These are phyloP conservation scores for Cygnus buccinator DNA, from an alignment of 2,113 vertebrate species.

Conservation along the genomic window DNA sequence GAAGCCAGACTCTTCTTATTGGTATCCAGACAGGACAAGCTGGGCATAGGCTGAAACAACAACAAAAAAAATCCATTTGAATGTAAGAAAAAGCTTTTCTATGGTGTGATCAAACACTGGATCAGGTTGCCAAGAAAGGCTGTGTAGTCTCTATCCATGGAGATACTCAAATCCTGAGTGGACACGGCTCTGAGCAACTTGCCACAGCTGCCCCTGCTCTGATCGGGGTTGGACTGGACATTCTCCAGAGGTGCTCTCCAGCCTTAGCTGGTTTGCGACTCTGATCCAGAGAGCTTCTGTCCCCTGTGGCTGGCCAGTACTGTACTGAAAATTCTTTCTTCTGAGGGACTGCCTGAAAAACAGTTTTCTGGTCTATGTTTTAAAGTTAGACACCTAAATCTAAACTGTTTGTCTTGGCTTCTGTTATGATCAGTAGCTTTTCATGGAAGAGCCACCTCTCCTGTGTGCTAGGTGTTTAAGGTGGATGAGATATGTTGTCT, in stretches of 20 bases:
- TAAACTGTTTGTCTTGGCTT: background rate
- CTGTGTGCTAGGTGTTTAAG: background rate
- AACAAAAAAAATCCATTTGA: background rate
- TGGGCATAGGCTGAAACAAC: background rate
- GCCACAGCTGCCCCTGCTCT: background rate
- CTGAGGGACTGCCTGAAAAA: background rate
- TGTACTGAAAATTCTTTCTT: background rate
- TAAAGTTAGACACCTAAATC: background rate
- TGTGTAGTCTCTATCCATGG: background rate
- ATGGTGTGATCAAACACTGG: background rate
- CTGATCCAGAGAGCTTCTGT: background rate
- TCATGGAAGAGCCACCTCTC: background rate
- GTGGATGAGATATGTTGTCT: background rate
- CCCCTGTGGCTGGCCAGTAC: background rate
- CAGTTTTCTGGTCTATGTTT: background rate
- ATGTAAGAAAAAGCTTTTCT: background rate
- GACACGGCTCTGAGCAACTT: background rate
- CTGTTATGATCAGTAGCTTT: background rate
- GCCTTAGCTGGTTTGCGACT: background rate
- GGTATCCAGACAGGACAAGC: background rate
- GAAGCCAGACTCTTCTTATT: background rate
- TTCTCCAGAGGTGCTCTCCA: background rate
- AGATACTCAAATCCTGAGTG: background rate
- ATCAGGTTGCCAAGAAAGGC: background rate
- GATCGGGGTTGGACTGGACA: background rate